These are phyloP conservation scores for Hippocampus mohnikei DNA, from an alignment of 2,113 vertebrate species.

Conservation along the genomic window DNA sequence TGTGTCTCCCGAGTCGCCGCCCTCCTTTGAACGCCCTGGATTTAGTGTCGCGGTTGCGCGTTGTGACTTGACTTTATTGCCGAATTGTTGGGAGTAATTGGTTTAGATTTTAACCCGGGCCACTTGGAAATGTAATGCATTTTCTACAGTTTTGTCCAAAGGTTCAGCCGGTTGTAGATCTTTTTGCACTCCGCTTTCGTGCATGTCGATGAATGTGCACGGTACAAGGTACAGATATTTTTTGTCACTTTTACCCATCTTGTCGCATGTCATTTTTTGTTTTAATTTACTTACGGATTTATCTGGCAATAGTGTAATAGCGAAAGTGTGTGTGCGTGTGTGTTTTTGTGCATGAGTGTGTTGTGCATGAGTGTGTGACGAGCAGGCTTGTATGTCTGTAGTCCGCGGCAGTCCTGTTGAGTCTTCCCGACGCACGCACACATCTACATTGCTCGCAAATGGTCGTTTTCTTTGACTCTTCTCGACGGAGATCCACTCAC, in stretches of 20 bases:
- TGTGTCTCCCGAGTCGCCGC: slow-evolving; percentile 29
- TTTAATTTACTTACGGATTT: not conserved
- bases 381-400: slow-evolving; percentile 7
- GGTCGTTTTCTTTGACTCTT: slow-evolving; percentile 37
- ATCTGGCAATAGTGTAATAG: not conserved
- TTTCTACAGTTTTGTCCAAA: slow-evolving; percentile 21
- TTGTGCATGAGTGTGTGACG: not conserved
- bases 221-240: not conserved
- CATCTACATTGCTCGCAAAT: slow-evolving; percentile 35
- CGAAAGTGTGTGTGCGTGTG: slow-evolving; percentile 8
- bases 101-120: slow-evolving; percentile 7
- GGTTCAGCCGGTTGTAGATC: slow-evolving; percentile 5
- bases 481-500: slow-evolving; percentile 41
- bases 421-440: not conserved
- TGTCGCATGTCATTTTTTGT: not conserved
- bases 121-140: not conserved
- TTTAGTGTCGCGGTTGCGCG: slow-evolving; percentile 34
- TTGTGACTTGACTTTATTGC: slow-evolving; percentile 47
- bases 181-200: not conserved
- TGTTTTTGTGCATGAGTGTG: too few species aligned
- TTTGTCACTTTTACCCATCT: slow-evolving; percentile 15
- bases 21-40: slow-evolving; percentile 26
- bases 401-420: not conserved
- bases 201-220: not conserved
- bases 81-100: slow-evolving; percentile 30